Percentiles rank a stretch among this genome's conserved stretches.
These are phyloP conservation scores for Apoda limacodes DNA, from an alignment of 2,888 invertebrate genomes.

Conservation along the genomic window DNA sequence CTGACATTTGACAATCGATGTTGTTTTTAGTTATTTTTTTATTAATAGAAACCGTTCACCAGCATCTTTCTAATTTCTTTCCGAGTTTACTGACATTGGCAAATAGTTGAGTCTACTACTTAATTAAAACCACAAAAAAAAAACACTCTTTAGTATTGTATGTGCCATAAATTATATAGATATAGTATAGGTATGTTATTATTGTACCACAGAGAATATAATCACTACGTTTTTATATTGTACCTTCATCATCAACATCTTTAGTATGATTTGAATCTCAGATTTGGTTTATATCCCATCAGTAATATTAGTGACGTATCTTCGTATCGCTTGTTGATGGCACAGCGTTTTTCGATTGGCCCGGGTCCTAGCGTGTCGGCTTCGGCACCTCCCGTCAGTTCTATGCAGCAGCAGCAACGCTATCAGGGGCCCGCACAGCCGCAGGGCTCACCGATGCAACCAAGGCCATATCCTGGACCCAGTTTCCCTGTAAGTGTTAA, in stretches of 20 bases:
- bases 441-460: slow-evolving; percentile 74
- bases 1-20: no score
- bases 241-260: no score
- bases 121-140: no score
- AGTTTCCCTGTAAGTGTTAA: slow-evolving; percentile 77
- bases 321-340: slow-evolving; percentile 30
- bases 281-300: slow-evolving; percentile 2
- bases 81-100: no score
- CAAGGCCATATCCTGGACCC: slow-evolving; percentile 78
- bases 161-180: no score
- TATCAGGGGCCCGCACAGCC: slow-evolving; percentile 65
- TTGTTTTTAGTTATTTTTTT: no score
- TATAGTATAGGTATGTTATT: no score
- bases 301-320: slow-evolving; percentile 1
- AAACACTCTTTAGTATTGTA: no score
- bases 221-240: not conserved
- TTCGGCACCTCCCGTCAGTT: slow-evolving; percentile 56
- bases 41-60: no score
- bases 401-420: slow-evolving; percentile 51
- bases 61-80: no score
- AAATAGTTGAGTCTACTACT: no score
- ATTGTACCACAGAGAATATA: not conserved
- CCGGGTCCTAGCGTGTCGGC: slow-evolving; percentile 26
- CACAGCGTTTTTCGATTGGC: slow-evolving; percentile 47
- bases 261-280: no score